Conservation (phyloP, 1,140 invertebrate species). For the Heliconius congener region DNA sequence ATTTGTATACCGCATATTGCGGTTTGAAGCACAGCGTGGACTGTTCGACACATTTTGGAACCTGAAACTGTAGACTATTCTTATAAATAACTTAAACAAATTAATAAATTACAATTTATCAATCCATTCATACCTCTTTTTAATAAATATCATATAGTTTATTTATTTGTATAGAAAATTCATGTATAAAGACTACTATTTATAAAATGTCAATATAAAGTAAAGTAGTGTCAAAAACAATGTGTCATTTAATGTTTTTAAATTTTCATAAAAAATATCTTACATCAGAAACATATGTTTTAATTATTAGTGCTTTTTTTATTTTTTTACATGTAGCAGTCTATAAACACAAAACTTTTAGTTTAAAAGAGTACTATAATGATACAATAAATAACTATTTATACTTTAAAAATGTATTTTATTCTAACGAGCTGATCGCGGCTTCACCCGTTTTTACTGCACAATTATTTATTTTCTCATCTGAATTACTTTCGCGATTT, state of each 20-base stretch:
- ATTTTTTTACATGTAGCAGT: too few relatives aligned
- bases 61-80: neutral
- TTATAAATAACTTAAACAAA: neutral
- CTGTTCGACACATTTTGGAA: constrained; percentile 67
- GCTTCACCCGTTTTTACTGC: too few relatives aligned
- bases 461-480: too few relatives aligned
- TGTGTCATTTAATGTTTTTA: neutral
- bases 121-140: neutral
- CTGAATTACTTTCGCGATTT: too few relatives aligned
- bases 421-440: too few relatives aligned
- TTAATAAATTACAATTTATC: neutral
- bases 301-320: too few relatives aligned
- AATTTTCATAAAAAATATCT: neutral
- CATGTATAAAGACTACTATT: neutral
- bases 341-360: too few relatives aligned
- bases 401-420: too few relatives aligned
- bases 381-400: too few relatives aligned
- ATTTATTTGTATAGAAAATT: neutral
- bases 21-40: constrained; percentile 57
- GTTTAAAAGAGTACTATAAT: too few relatives aligned
- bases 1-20: constrained; percentile 68
- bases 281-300: neutral
- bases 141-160: neutral
- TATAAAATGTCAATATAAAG: neutral
- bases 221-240: neutral